A percentile compares a stretch with the other conserved stretches of the same genome.
phyloP scores from a whole-genome alignment of 2,797 vertebrate genomes.

The Rhynchonycteris naso region DNA sequence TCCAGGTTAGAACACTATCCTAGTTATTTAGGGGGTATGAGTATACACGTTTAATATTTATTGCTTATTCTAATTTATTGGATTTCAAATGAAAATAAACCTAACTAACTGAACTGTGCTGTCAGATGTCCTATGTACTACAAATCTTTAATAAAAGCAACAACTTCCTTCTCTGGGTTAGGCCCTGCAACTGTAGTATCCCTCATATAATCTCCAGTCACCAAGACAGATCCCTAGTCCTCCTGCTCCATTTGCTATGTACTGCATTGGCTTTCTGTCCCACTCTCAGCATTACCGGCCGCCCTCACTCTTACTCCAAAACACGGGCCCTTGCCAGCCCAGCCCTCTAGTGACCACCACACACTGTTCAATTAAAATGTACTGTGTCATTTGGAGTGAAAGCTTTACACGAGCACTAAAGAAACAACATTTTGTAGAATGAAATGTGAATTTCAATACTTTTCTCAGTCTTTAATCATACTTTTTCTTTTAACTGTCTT shows the following conservation, averaged over 20 bases:
- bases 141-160: background rate
- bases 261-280: background rate
- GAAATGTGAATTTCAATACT: background rate
- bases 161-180: background rate
- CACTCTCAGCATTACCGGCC: background rate
- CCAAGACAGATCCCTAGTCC: background rate
- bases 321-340: background rate
- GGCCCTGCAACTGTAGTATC: background rate
- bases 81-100: slow-evolving; percentile 55
- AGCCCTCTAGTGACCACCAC: background rate
- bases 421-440: background rate
- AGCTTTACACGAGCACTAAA: background rate
- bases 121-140: background rate
- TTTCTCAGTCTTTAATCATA: background rate
- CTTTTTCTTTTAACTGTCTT: background rate
- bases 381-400: background rate
- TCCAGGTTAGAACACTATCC: slow-evolving; percentile 90
- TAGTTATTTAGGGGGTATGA: slow-evolving; percentile 25
- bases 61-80: slow-evolving; percentile 48
- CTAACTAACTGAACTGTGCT: background rate
- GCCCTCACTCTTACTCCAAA: background rate
- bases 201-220: background rate
- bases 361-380: background rate
- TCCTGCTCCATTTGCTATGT: background rate
- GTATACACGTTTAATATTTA: slow-evolving; percentile 35